These are phyloP conservation scores for Hydraecia micacea DNA, from an alignment of 2,888 invertebrate species.

Conservation along the genomic window DNA sequence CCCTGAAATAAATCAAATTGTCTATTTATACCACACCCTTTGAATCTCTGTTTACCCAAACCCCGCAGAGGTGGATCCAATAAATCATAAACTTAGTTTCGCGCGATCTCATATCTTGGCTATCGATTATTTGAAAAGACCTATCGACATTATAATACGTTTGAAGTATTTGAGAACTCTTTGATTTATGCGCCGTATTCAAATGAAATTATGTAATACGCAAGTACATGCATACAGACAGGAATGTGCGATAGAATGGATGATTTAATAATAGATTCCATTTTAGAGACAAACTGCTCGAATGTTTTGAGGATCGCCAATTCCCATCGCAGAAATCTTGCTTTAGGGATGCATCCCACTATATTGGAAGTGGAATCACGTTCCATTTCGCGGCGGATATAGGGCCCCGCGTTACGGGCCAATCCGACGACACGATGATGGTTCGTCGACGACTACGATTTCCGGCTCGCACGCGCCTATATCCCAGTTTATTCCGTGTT, in stretches of 20 bases:
- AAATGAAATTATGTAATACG: conserved; percentile 42
- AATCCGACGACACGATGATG: conserved; percentile 82
- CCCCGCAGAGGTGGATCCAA: conserved; percentile 69
- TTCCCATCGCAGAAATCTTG: conserved; percentile 36
- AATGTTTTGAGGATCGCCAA: conserved; percentile 42
- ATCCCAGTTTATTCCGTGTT: conserved; percentile 78
- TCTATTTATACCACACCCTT: conserved; percentile 59
- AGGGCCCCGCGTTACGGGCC: conserved; percentile 82
- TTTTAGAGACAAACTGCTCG: conserved; percentile 12
- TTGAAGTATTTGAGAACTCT: conserved; percentile 53
- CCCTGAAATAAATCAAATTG: conserved; percentile 53
- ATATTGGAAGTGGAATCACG: conserved; percentile 84
- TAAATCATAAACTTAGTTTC: conserved; percentile 77
- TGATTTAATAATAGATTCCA: conserved; percentile 28
- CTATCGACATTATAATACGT: conserved; percentile 54
- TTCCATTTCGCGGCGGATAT: conserved; percentile 87
- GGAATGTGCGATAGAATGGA: conserved; percentile 20
- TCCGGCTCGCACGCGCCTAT: conserved; percentile 79
- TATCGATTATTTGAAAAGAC: conserved; percentile 70
- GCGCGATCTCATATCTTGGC: conserved; percentile 69
- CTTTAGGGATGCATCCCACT: conserved; percentile 69
- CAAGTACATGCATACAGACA: neutral
- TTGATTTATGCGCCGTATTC: conserved; percentile 54
- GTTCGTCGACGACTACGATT: conserved; percentile 85
- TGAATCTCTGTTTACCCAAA: conserved; percentile 70